Evolutionary conservation across 2,113 vertebrate species (phyloP).

Genomic region (Danionella cerebrum): DNA sequence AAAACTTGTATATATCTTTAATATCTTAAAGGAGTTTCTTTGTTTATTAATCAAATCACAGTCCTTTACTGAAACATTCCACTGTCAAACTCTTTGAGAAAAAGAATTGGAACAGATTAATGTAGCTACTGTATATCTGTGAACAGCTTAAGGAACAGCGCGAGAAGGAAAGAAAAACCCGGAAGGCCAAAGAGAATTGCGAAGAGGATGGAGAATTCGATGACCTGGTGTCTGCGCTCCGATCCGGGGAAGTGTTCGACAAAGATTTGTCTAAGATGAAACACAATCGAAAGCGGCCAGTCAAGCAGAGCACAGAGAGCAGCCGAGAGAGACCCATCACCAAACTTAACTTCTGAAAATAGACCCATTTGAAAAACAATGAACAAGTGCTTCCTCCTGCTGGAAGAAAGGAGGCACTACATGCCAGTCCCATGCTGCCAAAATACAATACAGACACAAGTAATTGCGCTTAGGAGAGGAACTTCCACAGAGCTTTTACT

Average conservation of each 20-base stretch:
- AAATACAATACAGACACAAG: slow-evolving; percentile 23
- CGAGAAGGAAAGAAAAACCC: slow-evolving; percentile 72
- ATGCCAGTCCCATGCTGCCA: slow-evolving; percentile 27
- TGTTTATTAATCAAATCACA: too few species aligned
- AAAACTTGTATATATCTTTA: too few species aligned
- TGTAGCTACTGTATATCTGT: neutral
- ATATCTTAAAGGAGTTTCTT: too few species aligned
- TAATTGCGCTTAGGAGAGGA: slow-evolving; percentile 9
- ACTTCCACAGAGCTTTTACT: neutral
- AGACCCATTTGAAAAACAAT: too few species aligned
- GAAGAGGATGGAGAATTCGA: slow-evolving; percentile 80
- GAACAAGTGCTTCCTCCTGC: neutral
- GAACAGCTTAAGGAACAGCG: slow-evolving; percentile 79
- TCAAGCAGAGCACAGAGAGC: slow-evolving; percentile 63
- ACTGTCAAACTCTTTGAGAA: too few species aligned
- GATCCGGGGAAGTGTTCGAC: slow-evolving; percentile 81
- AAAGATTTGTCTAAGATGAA: slow-evolving; percentile 83
- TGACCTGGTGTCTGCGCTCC: slow-evolving; percentile 76
- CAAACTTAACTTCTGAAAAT: slow-evolving; percentile 67
- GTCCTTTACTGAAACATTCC: too few species aligned
- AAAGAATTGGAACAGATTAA: too few species aligned
- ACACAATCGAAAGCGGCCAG: slow-evolving; percentile 75
- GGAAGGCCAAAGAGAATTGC: slow-evolving; percentile 59
- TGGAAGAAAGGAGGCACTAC: neutral
- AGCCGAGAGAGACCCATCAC: slow-evolving; percentile 72